Percentiles rank a stretch among this genome's conserved stretches.
These are phyloP conservation scores for Telenomus remus DNA, from an alignment of 1,140 invertebrate genomes.

Conservation along the genomic window DNA sequence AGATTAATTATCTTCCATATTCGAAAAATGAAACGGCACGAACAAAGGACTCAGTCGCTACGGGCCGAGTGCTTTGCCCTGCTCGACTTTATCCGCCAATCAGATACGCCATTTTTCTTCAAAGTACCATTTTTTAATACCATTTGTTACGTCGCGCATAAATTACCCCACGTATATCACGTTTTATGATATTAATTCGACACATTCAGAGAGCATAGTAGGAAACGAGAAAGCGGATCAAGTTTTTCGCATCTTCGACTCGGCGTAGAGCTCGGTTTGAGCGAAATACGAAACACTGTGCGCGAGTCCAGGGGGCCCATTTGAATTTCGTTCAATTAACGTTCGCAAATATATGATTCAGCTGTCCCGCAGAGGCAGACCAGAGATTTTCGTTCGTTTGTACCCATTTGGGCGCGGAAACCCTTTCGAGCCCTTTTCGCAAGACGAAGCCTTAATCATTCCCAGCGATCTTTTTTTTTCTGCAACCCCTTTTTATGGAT, in stretches of 20 bases:
- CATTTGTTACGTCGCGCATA: constrained; percentile 39
- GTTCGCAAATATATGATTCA: too few species aligned
- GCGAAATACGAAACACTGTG: constrained; percentile 39
- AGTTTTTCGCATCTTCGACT: constrained; percentile 18
- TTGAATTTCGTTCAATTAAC: constrained; percentile 64
- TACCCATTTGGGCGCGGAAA: constrained; percentile 13
- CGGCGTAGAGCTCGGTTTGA: constrained; percentile 4
- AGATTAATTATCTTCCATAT: constrained; percentile 75
- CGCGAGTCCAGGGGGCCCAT: constrained; percentile 67
- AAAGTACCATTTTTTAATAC: constrained; percentile 49
- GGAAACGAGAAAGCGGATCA: not conserved
- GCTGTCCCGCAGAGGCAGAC: constrained; percentile 20
- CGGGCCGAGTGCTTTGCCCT: constrained; percentile 41
- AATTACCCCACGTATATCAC: constrained; percentile 25
- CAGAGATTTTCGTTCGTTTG: constrained; percentile 37
- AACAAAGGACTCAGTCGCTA: constrained; percentile 62
- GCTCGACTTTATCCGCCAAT: constrained; percentile 59
- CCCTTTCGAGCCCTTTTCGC: constrained; percentile 45
- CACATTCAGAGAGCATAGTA: not conserved
- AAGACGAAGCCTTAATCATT: constrained; percentile 49
- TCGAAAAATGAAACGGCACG: constrained; percentile 73
- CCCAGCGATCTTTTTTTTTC: constrained; percentile 42
- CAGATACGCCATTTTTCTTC: constrained; percentile 53
- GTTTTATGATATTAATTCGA: constrained; percentile 28
- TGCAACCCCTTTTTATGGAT: constrained; percentile 26